Base-by-base conservation (phyloP, 1,140 invertebrate genomes). In the Portunus trituberculatus region DNA sequence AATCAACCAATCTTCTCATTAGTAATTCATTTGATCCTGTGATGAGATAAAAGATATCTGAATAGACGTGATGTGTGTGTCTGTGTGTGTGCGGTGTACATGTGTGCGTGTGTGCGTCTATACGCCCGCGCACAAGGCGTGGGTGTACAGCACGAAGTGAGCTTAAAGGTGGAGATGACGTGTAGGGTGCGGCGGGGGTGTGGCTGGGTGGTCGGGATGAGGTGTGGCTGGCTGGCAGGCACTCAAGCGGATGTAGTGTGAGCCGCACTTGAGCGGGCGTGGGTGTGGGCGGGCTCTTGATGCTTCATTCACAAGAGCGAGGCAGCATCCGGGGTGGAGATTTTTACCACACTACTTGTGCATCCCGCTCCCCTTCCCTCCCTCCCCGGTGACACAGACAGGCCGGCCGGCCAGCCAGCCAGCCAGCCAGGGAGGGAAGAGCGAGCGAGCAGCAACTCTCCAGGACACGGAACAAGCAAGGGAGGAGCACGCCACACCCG, bases 291-390 rank as follows among this genome's bases (percentile, higher is more conserved):
- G 39, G 39, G 39, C 39, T 20, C 52, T n/a, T n/a, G 67, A 76
- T 76, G 67, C 25, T 76, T 76, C 67, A 76, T 76, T 76, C 67
- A 76, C 20, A 20, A n/a, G 67, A 76, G 67, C 20, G 67, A 76
- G 67, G 67, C 67, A 76, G 67, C 67, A 76, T 76, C 67, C 67
- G 67, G 67, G 67, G 52, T 59, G 52, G 20, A 76, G n/a, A 76
- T 76, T n/a, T 59, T 76, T 76, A n/a, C 67, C 16, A 76, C 67
- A 76, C 67, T 76, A 25, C 67, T 76, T 20, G 20, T 76, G n/a
- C 25, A 76, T 76, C 67, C 67, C 67, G 67, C 20, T 76, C 67
- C 67, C 25, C 67, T 76, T n/a, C 67, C 67, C 67, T 59, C 52
- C 52, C 52, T 59, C 52, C 52, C 52, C 8, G 10, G 52, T 20